Percentiles rank a stretch among this genome's conserved stretches.
Conservation (phyloP, 2,113 vertebrate genomes). For the Stomatorhinus ivindoensis region DNA sequence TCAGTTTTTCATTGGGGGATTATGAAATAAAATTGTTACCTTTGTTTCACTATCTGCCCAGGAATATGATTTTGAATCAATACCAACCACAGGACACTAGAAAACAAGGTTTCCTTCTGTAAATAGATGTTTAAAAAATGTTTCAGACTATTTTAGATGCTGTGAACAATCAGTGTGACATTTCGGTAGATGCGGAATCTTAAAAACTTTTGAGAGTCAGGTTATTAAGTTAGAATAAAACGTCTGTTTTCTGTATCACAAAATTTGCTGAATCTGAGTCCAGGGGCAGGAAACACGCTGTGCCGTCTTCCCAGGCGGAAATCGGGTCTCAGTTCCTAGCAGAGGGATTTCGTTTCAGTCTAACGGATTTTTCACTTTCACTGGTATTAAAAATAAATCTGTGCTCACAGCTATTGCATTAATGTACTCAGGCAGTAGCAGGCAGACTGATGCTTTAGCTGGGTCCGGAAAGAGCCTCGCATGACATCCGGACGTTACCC, state of each 20-base stretch:
- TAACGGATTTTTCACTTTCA: conserved; percentile 48
- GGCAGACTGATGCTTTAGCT: conserved; percentile 23
- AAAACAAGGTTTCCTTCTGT: background rate
- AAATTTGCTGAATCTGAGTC: background rate
- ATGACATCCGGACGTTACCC: conserved; percentile 31
- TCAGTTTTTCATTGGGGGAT: background rate
- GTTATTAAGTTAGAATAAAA: background rate
- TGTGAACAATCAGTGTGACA: background rate
- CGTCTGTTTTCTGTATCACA: background rate
- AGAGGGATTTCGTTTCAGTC: conserved; percentile 46
- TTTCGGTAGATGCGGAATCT: background rate
- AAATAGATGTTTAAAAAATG: background rate
- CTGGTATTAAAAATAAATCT: conserved; percentile 56
- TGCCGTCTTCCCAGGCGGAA: conserved; percentile 16
- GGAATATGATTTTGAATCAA: background rate
- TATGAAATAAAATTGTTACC: background rate
- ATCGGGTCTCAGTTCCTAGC: conserved; percentile 32
- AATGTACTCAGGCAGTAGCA: conserved; percentile 32
- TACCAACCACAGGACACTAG: background rate
- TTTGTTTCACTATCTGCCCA: background rate
- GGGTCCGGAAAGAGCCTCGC: conserved; percentile 27
- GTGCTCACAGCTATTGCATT: conserved; percentile 38
- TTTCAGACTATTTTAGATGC: background rate
- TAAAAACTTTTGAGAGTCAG: background rate
- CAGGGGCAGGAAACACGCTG: background rate